A percentile compares a stretch with the other conserved stretches of the same genome.
These are phyloP conservation scores for Lordiphosa mommai DNA, from an alignment of 1,140 invertebrate species.

Conservation along the genomic window DNA sequence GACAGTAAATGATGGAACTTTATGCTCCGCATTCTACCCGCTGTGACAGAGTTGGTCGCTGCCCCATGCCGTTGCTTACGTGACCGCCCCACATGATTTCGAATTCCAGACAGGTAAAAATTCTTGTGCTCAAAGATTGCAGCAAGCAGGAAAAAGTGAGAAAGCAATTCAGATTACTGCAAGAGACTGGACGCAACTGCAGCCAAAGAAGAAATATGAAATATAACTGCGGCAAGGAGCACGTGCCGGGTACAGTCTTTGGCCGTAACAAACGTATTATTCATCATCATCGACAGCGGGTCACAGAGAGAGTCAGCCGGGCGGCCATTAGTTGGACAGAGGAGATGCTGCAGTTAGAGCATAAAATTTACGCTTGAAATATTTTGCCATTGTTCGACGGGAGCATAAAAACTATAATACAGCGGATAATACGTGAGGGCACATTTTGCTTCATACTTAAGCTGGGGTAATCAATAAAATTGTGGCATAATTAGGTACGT, in stretches of 20 bases:
- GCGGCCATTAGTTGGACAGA: slow-evolving; percentile 48
- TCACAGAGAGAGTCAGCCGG: slow-evolving; percentile 23
- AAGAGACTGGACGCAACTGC: slow-evolving; percentile 23
- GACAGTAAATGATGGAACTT: slow-evolving; percentile 74
- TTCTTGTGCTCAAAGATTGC: slow-evolving; percentile 61
- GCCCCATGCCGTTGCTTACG: slow-evolving; percentile 51
- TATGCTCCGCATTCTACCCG: not conserved
- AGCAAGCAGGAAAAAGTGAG: slow-evolving; percentile 65
- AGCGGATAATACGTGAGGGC: slow-evolving; percentile 55
- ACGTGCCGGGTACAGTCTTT: slow-evolving; percentile 46
- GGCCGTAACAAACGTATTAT: slow-evolving; percentile 45
- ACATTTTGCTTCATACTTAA: slow-evolving; percentile 18
- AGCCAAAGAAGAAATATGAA: slow-evolving; percentile 54
- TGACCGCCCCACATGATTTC: slow-evolving; percentile 65
- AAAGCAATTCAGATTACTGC: slow-evolving; percentile 72
- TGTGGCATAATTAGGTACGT: slow-evolving; percentile 57
- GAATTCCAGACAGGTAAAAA: slow-evolving; percentile 69
- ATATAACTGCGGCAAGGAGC: slow-evolving; percentile 68
- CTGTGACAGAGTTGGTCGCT: slow-evolving; percentile 73
- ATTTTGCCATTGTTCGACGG: slow-evolving; percentile 44
- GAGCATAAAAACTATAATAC: slow-evolving; percentile 54
- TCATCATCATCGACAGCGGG: slow-evolving; percentile 62
- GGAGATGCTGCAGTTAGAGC: slow-evolving; percentile 20
- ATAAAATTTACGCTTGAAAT: slow-evolving; percentile 62
- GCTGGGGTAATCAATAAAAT: slow-evolving; percentile 60